These are phyloP conservation scores for Bufo bufo DNA, from an alignment of 2,113 vertebrate genomes.

Conservation along the genomic window DNA sequence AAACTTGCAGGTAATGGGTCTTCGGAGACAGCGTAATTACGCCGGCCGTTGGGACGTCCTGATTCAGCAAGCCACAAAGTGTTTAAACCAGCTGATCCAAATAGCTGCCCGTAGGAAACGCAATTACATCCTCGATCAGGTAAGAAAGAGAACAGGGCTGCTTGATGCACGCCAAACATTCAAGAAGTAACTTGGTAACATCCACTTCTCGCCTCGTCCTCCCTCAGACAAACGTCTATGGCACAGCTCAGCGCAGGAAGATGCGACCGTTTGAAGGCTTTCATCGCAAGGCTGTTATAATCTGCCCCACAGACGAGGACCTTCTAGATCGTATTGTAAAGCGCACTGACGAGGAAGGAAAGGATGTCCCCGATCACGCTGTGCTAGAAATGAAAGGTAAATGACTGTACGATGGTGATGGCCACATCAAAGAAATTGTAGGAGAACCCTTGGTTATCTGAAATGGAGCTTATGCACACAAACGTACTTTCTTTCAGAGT, in stretches of 20 bases:
- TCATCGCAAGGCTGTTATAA: constrained; percentile 94
- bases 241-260: constrained; percentile 96
- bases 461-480: too few species aligned
- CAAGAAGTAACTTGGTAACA: neutral
- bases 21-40: constrained; percentile 87
- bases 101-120: constrained; percentile 88
- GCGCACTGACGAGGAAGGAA: constrained; percentile 93
- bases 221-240: constrained; percentile 95
- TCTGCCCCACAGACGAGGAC: constrained; percentile 94
- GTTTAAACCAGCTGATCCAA: constrained; percentile 90
- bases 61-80: constrained; percentile 92
- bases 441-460: too few species aligned
- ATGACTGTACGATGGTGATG: too few species aligned
- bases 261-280: constrained; percentile 98
- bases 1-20: constrained; percentile 83
- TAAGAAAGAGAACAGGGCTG: constrained; percentile 51
- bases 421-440: too few species aligned
- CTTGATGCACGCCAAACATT: constrained; percentile 62
- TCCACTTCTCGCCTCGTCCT: constrained; percentile 75
- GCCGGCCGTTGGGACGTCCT: constrained; percentile 89
- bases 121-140: constrained; percentile 95
- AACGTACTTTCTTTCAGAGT: too few species aligned
- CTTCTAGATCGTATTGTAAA: constrained; percentile 92
- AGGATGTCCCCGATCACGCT: constrained; percentile 93
- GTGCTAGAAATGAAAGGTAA: constrained; percentile 98